Evolutionary conservation across 2,888 invertebrate genomes (phyloP), one percentile per base, ranked within the genome.

Genomic region (Nematopogon swammerdamellus): DNA sequence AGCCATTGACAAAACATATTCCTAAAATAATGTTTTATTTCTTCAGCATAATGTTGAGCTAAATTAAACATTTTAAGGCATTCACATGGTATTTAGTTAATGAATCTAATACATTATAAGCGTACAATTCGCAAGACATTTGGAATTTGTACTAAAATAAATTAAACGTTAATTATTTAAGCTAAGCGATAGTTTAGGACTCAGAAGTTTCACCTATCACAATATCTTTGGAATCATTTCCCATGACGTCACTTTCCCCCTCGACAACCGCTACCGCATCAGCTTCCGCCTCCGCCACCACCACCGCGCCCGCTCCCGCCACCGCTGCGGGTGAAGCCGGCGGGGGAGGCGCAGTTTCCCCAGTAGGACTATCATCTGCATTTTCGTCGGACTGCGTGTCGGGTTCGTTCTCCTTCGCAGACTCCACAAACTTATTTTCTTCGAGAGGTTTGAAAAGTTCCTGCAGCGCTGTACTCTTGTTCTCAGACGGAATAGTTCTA

Each of bases 1-100:
- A n/a, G n/a, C n/a, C n/a, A n/a, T 25, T 25, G 8, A 6, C 25
- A 25, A 25, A 25, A 25, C 25, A 25, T 8, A 25, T 62, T 72
- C 70, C 72, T 75, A 75, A 76, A 77, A 75, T 76, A 75, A 60
- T 76, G 76, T 77, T 76, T 76, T 62, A 65, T 61, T 70, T 25
- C 25, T 70, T 68, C 67, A 72, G 75, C 73, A 68, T 25, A 43
- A 60, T 67, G 67, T 69, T 70, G 68, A 70, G 63, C 68, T 72
- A 72, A 72, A 74, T 70, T 70, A 72, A 68, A 68, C 67, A 61
- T 14, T 36, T 36, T 77, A 79, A 77, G 77, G 79, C 79, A 76
- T 70, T 79, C 73, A 70, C 64, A 75, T 74, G 75, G 68, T 72
- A 25, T 49, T 17, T 45, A 66, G 69, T 70, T 69, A 62, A 72